A percentile compares a stretch with the other conserved stretches of the same genome.
Evolutionary conservation across 2,888 invertebrate species (phyloP).

Genomic region (Leucozona laternaria): DNA sequence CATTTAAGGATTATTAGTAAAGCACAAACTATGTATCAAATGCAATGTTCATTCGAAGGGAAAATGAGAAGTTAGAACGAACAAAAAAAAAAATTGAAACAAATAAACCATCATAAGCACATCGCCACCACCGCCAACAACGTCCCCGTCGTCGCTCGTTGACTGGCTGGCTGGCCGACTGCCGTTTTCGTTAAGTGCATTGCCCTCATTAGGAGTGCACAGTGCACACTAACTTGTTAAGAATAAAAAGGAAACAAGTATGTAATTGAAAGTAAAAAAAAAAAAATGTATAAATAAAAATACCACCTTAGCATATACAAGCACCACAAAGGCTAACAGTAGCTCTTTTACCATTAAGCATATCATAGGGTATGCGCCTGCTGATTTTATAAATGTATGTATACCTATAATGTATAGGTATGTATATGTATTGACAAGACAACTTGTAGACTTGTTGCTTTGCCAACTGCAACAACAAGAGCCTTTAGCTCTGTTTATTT

Average conservation of each 20-base stretch:
- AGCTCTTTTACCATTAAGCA: slow-evolving; percentile 35
- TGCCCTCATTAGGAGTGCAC: slow-evolving; percentile 72
- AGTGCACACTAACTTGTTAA: slow-evolving; percentile 46
- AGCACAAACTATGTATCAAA: neutral
- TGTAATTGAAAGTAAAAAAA: slow-evolving; percentile 66
- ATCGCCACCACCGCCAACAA: slow-evolving; percentile 5
- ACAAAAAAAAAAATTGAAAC: slow-evolving; percentile 37
- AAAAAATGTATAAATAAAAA: slow-evolving; percentile 63
- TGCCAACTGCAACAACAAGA: slow-evolving; percentile 25
- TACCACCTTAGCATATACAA: slow-evolving; percentile 36
- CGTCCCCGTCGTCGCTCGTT: too few relatives aligned
- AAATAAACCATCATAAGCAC: slow-evolving; percentile 67
- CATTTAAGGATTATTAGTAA: slow-evolving; percentile 1
- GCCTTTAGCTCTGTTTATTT: slow-evolving; percentile 23
- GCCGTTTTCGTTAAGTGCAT: slow-evolving; percentile 61
- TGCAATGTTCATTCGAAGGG: slow-evolving; percentile 7
- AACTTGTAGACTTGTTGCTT: slow-evolving; percentile 24
- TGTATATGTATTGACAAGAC: too few relatives aligned
- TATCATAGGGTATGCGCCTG: slow-evolving; percentile 42
- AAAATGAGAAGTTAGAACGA: slow-evolving; percentile 33
- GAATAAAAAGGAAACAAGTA: slow-evolving; percentile 49
- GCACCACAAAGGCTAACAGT: slow-evolving; percentile 8
- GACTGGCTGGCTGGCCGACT: slow-evolving; percentile 41
- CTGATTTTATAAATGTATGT: slow-evolving; percentile 9
- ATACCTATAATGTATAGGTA: too few relatives aligned